Conservation (phyloP, 2,888 invertebrate species). For the Oscheius sp. region DNA sequence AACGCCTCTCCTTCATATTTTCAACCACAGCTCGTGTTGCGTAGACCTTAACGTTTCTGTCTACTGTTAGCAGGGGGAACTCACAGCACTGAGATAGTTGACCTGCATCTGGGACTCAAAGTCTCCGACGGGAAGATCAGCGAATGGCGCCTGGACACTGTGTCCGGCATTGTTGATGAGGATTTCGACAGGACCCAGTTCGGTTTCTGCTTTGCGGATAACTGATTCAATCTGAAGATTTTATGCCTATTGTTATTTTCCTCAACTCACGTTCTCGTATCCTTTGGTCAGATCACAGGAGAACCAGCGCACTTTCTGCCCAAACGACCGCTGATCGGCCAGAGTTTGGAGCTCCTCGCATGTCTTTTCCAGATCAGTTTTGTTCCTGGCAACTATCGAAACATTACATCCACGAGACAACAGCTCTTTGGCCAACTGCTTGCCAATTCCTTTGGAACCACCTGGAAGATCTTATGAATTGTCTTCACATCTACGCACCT, state of each 20-base stretch:
- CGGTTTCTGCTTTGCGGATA: slow-evolving; percentile 80
- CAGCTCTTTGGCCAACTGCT: slow-evolving; percentile 64
- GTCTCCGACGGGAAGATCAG: slow-evolving; percentile 60
- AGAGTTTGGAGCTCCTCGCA: slow-evolving; percentile 52
- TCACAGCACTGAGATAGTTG: slow-evolving; percentile 85
- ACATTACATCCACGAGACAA: slow-evolving; percentile 84
- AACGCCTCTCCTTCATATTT: slow-evolving; percentile 62
- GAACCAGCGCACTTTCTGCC: slow-evolving; percentile 64
- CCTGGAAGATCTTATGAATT: slow-evolving; percentile 45
- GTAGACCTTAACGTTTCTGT: slow-evolving; percentile 49
- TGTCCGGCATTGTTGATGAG: slow-evolving; percentile 91
- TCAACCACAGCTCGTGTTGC: slow-evolving; percentile 67
- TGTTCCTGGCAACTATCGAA: slow-evolving; percentile 88
- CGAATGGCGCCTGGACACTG: slow-evolving; percentile 74
- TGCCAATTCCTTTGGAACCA: slow-evolving; percentile 72
- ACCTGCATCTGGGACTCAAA: slow-evolving; percentile 82
- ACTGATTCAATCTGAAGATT: slow-evolving; percentile 54
- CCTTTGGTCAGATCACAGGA: slow-evolving; percentile 63
- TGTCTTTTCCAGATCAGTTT: slow-evolving; percentile 77
- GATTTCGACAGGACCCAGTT: slow-evolving; percentile 86
- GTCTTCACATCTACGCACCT: slow-evolving; percentile 40
- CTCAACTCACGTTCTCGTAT: slow-evolving; percentile 55
- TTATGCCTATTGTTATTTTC: background rate
- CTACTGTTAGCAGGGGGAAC: slow-evolving; percentile 11
- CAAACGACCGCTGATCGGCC: slow-evolving; percentile 53